Conservation (phyloP, 2,797 vertebrate genomes). For the Chelmon rostratus region DNA sequence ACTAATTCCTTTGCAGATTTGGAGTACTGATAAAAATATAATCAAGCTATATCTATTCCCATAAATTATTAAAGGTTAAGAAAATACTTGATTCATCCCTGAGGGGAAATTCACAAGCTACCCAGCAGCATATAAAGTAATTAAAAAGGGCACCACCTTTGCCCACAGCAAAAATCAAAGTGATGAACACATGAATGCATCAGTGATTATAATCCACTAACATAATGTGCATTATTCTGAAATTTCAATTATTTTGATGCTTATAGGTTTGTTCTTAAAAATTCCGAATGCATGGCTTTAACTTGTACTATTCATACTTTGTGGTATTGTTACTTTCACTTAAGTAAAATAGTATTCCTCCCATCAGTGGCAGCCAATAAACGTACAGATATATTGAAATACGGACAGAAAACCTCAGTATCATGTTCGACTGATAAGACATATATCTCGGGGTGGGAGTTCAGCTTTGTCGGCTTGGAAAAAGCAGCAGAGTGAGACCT, state of each 20-base stretch:
- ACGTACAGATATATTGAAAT: neutral
- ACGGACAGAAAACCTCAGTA: neutral
- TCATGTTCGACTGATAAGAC: neutral
- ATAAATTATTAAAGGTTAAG: neutral
- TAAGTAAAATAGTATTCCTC: neutral
- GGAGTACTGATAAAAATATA: neutral
- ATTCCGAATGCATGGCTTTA: too few relatives aligned
- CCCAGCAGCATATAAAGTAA: too few relatives aligned
- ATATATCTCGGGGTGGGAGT: too few relatives aligned
- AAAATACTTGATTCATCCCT: neutral
- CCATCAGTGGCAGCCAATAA: too few relatives aligned
- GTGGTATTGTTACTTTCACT: too few relatives aligned
- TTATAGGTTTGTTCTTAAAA: too few relatives aligned
- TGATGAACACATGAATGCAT: neutral
- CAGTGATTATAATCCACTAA: neutral
- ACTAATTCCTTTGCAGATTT: neutral
- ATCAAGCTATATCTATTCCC: neutral
- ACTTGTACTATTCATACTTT: too few relatives aligned
- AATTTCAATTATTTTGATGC: too few relatives aligned
- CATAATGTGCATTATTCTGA: neutral
- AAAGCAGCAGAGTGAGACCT: constrained; percentile 40
- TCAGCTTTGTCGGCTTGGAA: too few relatives aligned
- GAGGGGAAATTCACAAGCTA: neutral
- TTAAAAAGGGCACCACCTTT: neutral
- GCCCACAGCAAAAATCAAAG: neutral